Evolutionary conservation across 2,888 invertebrate genomes (phyloP).

Genomic region (Protonemura montana): DNA sequence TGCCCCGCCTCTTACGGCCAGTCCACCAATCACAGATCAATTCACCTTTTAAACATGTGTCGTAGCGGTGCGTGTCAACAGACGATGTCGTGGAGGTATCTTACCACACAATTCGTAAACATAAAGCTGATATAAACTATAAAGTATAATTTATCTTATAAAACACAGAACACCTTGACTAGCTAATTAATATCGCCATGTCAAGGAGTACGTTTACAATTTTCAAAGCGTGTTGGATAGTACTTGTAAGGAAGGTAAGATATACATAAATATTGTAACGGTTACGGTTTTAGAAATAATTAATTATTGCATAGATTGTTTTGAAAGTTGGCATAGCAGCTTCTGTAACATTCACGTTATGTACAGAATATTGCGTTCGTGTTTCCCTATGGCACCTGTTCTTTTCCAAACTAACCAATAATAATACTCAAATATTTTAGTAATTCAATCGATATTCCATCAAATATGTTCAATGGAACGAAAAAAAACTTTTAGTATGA

Average conservation of each 20-base stretch:
- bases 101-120: not conserved
- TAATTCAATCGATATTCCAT: constrained; percentile 19
- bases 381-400: not conserved
- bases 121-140: not conserved
- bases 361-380: not conserved
- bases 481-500: not conserved
- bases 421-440: not conserved
- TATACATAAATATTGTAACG: not conserved
- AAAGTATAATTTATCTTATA: not conserved
- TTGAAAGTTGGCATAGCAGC: not conserved
- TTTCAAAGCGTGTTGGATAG: not conserved
- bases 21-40: not conserved
- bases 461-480: constrained; percentile 24
- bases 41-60: not conserved
- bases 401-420: not conserved
- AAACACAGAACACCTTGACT: not conserved
- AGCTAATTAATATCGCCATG: not conserved
- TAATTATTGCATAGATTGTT: not conserved
- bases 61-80: not conserved
- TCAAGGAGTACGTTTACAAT: not conserved
- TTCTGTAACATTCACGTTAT: no score
- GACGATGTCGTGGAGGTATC: not conserved
- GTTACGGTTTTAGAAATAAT: not conserved
- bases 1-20: not conserved
- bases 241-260: no score